Evolutionary conservation across 2,113 vertebrate genomes (phyloP), one percentile per base, ranked within the genome.

Genomic region (Bufo bufo): DNA sequence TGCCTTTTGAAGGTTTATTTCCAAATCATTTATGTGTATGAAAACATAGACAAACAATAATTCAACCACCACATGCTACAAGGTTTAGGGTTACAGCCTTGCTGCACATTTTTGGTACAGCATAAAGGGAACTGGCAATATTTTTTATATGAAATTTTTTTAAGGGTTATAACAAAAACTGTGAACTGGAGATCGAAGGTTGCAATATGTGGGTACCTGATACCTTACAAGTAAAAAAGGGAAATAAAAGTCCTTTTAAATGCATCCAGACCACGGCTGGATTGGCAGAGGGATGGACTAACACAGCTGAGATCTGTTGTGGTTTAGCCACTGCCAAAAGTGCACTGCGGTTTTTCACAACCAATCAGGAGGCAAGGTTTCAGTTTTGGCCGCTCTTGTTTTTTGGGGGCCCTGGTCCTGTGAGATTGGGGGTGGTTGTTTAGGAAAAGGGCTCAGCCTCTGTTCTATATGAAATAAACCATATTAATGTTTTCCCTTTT

Each of bases 291-390:
- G 71, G 86, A 83, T 33, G 80, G 80, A 75, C 86, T 88, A 81
- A 88, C 86, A 88, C 86, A 88, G 86, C 86, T 88, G 86, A 88
- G 86, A 88, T 88, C 86, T 88, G 79, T 88, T 88, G 86, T 56
- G 80, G 86, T 77, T 88, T 72, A 88, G 54, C 86, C 80, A 88
- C 86, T 88, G 86, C 86, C 86, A 88, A 88, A 88, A 88, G 80
- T 83, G 69, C 80, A 83, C 86, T 88, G 86, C 86, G 86, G 86
- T 88, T 88, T 83, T 83, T 83, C 47, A 16, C 69, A 88, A 80
- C 86, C 86, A 88, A 88, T 83, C 86, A 88, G 78, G 43, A 59
- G 23, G 69, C 71, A 17, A 59, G 80, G 66, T 52, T 83, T 88
- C 4, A 83, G 69, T 86, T 75, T 63, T 65, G 80, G 86, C 77